Percentiles rank a stretch among this genome's conserved stretches.
phyloP scores from a whole-genome alignment of 2,888 invertebrate species.

The Stenodera caucasica region DNA sequence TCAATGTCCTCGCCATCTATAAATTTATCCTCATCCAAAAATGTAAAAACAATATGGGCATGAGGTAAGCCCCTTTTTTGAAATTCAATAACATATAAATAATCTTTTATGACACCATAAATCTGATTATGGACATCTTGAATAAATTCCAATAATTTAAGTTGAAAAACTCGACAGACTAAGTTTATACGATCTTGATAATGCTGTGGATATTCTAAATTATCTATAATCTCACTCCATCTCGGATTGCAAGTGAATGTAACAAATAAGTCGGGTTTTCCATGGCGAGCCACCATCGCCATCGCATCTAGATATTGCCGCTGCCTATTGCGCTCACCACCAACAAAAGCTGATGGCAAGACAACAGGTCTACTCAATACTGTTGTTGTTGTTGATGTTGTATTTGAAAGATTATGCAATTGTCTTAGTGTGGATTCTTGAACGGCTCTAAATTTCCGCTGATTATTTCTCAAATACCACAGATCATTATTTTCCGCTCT shows the following conservation, averaged over 20 bases:
- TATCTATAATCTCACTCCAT: background rate
- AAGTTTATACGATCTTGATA: background rate
- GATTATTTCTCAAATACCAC: background rate
- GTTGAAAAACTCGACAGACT: background rate
- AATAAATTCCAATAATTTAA: background rate
- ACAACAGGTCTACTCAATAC: background rate
- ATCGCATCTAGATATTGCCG: background rate
- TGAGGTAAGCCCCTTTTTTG: background rate
- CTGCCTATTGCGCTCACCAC: background rate
- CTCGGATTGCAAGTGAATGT: background rate
- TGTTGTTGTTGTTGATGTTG: background rate
- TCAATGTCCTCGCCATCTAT: no score
- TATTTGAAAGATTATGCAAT: no score
- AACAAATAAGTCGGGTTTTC: background rate
- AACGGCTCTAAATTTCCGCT: background rate
- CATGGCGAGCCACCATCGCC: background rate
- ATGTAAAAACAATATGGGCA: no score
- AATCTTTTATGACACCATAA: background rate
- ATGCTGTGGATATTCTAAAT: background rate
- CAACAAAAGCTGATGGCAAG: background rate
- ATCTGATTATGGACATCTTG: background rate
- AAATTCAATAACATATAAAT: background rate
- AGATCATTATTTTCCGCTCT: no score
- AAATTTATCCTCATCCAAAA: no score
- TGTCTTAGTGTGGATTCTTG: no score